Percentiles rank a stretch among this genome's conserved stretches.
Conservation (phyloP, 1,140 invertebrate species). For the Drosophila kikkawai region DNA sequence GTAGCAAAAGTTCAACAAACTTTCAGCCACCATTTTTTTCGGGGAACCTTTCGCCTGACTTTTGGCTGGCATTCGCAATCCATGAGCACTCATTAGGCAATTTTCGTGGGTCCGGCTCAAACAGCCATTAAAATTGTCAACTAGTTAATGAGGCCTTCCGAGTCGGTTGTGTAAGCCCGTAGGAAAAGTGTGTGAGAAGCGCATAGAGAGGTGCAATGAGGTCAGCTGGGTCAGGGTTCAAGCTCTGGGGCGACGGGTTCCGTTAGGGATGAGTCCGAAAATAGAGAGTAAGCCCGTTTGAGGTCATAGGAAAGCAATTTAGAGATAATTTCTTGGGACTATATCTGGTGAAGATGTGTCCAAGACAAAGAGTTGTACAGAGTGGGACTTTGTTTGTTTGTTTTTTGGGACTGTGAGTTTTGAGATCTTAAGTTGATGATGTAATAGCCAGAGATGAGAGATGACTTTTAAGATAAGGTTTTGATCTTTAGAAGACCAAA, state of each 20-base stretch:
- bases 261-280: conserved; percentile 31
- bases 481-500: too few species aligned
- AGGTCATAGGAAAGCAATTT: conserved; percentile 27
- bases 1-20: conserved; percentile 71
- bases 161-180: conserved; percentile 41
- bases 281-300: conserved; percentile 4
- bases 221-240: conserved; percentile 24
- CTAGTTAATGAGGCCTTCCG: conserved; percentile 66
- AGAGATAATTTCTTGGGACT: conserved; percentile 6
- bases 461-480: too few species aligned
- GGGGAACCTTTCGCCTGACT: conserved; percentile 62
- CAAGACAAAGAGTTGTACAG: background rate
- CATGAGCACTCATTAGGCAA: conserved; percentile 57
- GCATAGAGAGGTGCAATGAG: conserved; percentile 35
- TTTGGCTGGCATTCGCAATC: conserved; percentile 42
- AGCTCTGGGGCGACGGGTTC: conserved; percentile 13
- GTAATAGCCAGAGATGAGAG: background rate
- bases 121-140: conserved; percentile 58
- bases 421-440: background rate
- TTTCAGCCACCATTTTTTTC: conserved; percentile 29
- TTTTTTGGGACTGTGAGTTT: background rate
- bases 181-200: conserved; percentile 48
- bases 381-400: background rate
- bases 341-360: conserved; percentile 6
- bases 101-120: conserved; percentile 35